Conservation (phyloP, 2,888 invertebrate genomes). For the Iphiclides podalirius region DNA sequence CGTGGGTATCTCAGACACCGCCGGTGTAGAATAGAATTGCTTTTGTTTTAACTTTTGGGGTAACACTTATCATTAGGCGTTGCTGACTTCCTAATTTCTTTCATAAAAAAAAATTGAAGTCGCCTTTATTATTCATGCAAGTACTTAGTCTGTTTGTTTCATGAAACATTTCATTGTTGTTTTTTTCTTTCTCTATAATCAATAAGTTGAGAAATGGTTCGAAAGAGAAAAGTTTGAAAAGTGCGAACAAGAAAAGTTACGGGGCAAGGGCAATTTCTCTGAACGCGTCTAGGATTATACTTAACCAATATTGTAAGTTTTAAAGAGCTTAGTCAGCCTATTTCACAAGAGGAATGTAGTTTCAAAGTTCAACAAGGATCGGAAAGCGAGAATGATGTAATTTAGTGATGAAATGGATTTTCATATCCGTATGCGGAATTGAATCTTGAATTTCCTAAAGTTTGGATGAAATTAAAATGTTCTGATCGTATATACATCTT, state of each 20-base stretch:
- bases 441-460: not conserved
- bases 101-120: no score
- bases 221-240: slow-evolving; percentile 10
- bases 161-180: no score
- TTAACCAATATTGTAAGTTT: slow-evolving; percentile 13
- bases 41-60: no score
- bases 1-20: no score
- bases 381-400: slow-evolving; percentile 6
- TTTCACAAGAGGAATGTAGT: slow-evolving; percentile 10
- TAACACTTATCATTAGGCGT: no score
- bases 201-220: no score
- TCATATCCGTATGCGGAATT: slow-evolving; percentile 3
- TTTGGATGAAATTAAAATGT: not conserved
- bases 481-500: no score
- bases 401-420: slow-evolving; percentile 8
- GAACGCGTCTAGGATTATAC: slow-evolving; percentile 9
- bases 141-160: no score
- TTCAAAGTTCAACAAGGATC: slow-evolving; percentile 11
- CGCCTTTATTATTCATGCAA: no score
- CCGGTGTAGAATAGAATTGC: no score
- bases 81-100: no score
- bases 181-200: no score
- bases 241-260: slow-evolving; percentile 6
- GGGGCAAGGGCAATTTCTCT: not conserved
- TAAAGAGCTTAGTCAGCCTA: slow-evolving; percentile 14